Evolutionary conservation across 2,888 invertebrate species (phyloP).

Genomic region (Epinotia brunnichana): DNA sequence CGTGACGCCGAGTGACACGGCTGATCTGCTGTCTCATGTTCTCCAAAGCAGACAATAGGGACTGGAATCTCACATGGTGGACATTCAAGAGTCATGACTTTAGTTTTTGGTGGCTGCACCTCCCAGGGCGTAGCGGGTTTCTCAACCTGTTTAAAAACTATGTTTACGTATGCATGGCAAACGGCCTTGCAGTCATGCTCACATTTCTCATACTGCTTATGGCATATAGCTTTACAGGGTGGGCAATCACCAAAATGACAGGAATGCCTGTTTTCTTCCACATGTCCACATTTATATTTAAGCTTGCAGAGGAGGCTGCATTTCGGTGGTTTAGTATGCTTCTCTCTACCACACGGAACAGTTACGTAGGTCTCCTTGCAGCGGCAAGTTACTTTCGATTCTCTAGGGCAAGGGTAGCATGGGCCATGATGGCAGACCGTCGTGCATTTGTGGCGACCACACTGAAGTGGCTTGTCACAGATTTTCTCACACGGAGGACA

Average conservation of each 20-base stretch:
- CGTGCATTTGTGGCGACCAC: slow-evolving; percentile 93
- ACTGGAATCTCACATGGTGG: slow-evolving; percentile 89
- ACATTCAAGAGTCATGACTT: slow-evolving; percentile 85
- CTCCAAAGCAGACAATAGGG: slow-evolving; percentile 88
- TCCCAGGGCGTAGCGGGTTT: slow-evolving; percentile 88
- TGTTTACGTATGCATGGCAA: slow-evolving; percentile 91
- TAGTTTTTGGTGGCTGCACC: slow-evolving; percentile 76
- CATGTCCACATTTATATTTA: slow-evolving; percentile 93
- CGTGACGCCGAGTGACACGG: slow-evolving; percentile 88
- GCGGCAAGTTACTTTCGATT: slow-evolving; percentile 88
- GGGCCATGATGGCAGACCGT: slow-evolving; percentile 92
- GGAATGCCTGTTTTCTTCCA: slow-evolving; percentile 86
- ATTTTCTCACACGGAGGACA: slow-evolving; percentile 93
- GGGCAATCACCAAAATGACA: slow-evolving; percentile 95
- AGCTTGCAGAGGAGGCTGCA: slow-evolving; percentile 90
- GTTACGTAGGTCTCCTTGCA: slow-evolving; percentile 91
- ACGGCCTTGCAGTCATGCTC: slow-evolving; percentile 86
- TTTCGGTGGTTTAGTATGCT: slow-evolving; percentile 89
- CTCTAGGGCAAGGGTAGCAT: slow-evolving; percentile 92
- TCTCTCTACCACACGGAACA: slow-evolving; percentile 94
- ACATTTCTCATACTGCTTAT: slow-evolving; percentile 83
- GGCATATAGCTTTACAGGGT: slow-evolving; percentile 90
- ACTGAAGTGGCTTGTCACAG: slow-evolving; percentile 92
- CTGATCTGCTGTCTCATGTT: slow-evolving; percentile 87
- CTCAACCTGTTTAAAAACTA: slow-evolving; percentile 83